A percentile compares a stretch with the other conserved stretches of the same genome.
Conservation (phyloP, 2,797 vertebrate genomes). For the Tarsius wallacei region DNA sequence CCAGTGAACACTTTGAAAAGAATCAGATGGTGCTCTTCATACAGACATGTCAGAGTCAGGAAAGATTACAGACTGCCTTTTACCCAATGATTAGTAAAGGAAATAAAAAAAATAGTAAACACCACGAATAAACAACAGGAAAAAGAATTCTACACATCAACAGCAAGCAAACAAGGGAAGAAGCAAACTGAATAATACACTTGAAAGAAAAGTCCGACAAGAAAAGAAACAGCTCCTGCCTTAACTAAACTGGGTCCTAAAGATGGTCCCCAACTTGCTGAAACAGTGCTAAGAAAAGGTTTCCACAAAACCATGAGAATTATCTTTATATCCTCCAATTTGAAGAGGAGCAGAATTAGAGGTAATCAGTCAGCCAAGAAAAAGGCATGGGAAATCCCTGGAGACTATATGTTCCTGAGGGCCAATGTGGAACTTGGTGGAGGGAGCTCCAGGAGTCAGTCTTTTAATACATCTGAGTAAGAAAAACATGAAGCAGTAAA, state of each 20-base stretch:
- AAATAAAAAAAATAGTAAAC: not conserved
- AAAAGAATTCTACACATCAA: not conserved
- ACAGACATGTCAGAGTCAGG: not conserved
- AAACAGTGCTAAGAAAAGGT: not conserved
- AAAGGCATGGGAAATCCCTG: not conserved
- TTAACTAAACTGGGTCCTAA: not conserved
- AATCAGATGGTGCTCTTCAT: not conserved
- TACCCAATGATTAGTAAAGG: not conserved
- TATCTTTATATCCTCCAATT: not conserved
- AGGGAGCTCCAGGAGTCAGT: not conserved
- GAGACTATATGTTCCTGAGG: not conserved
- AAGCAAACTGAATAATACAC: not conserved
- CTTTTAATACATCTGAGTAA: not conserved
- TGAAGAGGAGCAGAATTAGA: not conserved
- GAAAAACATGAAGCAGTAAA: not conserved
- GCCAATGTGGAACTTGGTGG: not conserved
- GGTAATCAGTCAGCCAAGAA: not conserved
- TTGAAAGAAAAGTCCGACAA: not conserved
- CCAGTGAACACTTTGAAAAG: conserved; percentile 27
- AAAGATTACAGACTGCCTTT: not conserved
- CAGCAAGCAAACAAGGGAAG: not conserved
- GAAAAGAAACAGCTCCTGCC: not conserved
- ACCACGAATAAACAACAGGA: not conserved
- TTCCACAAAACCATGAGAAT: not conserved
- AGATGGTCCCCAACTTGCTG: not conserved